Evolutionary conservation across 2,888 invertebrate species (phyloP).

Genomic region (Nomada flava): DNA sequence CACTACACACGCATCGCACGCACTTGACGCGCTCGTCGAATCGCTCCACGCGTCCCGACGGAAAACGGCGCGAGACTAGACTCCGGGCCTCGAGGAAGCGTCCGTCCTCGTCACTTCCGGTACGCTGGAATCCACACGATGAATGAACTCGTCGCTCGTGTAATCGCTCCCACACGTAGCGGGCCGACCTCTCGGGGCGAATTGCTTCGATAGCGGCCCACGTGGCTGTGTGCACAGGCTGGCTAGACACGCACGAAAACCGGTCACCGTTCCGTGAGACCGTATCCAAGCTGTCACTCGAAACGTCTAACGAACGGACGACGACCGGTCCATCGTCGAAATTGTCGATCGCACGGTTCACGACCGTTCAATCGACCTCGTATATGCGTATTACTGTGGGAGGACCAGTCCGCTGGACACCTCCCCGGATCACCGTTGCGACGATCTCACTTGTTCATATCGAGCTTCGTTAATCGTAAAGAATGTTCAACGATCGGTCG

Average conservation of each 20-base stretch:
- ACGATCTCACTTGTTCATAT: constrained; percentile 14
- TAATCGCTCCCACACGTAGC: constrained; percentile 58
- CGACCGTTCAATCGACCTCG: constrained; percentile 1
- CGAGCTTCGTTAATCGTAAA: constrained; percentile 40
- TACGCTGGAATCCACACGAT: constrained; percentile 70
- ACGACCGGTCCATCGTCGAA: background rate
- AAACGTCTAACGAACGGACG: background rate
- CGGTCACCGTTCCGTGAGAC: background rate
- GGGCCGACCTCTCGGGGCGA: constrained; percentile 61
- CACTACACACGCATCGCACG: constrained; percentile 17
- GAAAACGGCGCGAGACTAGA: constrained; percentile 2
- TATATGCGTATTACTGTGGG: no score
- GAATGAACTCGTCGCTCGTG: constrained; percentile 69
- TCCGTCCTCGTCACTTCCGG: constrained; percentile 67
- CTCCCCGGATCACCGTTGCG: constrained; percentile 11
- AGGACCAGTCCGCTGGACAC: background rate
- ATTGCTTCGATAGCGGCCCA: constrained; percentile 67
- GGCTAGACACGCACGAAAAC: background rate
- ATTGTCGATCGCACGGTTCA: constrained; percentile 1
- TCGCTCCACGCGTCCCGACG: background rate
- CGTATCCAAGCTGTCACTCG: background rate
- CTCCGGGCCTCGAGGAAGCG: constrained; percentile 60
- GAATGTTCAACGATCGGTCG: constrained; percentile 50
- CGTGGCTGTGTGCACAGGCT: constrained; percentile 52
- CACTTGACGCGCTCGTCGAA: constrained; percentile 3